Percentiles rank a stretch among this genome's conserved stretches.
Evolutionary conservation across 2,888 invertebrate species (phyloP).

Genomic region (Aleiodes alternator): DNA sequence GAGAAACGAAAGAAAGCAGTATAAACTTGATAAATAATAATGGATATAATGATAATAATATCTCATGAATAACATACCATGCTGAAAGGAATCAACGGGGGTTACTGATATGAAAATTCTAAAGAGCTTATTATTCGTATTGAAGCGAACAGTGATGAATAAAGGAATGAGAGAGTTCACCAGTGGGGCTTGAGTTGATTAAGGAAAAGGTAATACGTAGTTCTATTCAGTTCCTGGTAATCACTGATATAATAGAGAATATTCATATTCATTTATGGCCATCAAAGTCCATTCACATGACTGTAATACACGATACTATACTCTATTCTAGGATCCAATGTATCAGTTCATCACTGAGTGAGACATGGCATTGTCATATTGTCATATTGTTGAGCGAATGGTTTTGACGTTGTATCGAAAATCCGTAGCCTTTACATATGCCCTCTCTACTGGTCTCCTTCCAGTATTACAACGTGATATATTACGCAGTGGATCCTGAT

Average conservation of each 20-base stretch:
- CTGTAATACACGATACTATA: conserved; percentile 57
- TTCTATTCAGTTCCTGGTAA: conserved; percentile 41
- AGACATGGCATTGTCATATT: conserved; percentile 60
- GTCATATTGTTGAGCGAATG: conserved; percentile 61
- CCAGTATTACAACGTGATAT: conserved; percentile 14
- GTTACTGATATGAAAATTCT: conserved; percentile 50
- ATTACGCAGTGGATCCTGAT: conserved; percentile 21
- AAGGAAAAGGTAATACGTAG: conserved; percentile 56
- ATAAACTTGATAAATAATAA: conserved; percentile 10
- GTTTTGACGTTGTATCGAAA: conserved; percentile 55
- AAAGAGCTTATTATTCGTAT: conserved; percentile 52
- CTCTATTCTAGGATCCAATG: conserved; percentile 55
- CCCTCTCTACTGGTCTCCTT: conserved; percentile 4
- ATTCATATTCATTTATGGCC: conserved; percentile 61
- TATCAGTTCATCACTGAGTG: conserved; percentile 61
- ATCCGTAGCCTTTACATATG: not conserved
- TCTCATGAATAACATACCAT: conserved; percentile 42
- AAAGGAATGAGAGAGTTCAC: conserved; percentile 18
- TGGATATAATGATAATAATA: conserved; percentile 11
- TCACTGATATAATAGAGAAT: conserved; percentile 48
- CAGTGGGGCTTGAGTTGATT: conserved; percentile 53
- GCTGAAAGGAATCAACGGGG: conserved; percentile 42
- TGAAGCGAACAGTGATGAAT: conserved; percentile 25
- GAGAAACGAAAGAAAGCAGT: not conserved
- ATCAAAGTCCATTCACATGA: conserved; percentile 56